Conservation (phyloP, 2,797 vertebrate genomes). For the Etheostoma nigrum region DNA sequence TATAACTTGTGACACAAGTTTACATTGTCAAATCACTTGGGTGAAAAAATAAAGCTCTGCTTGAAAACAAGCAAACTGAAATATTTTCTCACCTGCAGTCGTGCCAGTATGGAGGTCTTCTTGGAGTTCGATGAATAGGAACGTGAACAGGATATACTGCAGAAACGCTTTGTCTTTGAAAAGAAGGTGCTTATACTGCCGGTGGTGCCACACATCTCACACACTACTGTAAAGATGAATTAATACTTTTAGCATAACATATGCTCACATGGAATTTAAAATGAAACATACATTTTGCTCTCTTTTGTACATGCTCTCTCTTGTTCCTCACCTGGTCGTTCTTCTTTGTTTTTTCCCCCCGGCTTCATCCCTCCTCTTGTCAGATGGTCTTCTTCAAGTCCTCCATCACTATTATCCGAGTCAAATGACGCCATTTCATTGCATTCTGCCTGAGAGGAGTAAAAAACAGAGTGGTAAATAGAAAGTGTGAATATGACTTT, state of each 20-base stretch:
- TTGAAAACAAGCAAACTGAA: not conserved
- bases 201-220: constrained; percentile 94
- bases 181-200: constrained; percentile 89
- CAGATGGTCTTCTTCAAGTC: constrained; percentile 10
- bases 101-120: constrained; percentile 92
- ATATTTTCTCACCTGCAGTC: constrained; percentile 87
- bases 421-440: constrained; percentile 13
- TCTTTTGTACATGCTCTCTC: too few species aligned
- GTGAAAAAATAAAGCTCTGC: not conserved
- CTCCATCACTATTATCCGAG: constrained; percentile 14
- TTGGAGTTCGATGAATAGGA: constrained; percentile 97
- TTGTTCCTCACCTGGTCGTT: constrained; percentile 78
- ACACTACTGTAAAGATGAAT: constrained; percentile 84
- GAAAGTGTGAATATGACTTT: not conserved
- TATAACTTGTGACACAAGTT: too few species aligned
- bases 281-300: too few species aligned
- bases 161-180: constrained; percentile 96
- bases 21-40: not conserved
- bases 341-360: constrained; percentile 66
- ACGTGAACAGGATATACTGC: constrained; percentile 93
- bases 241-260: not conserved
- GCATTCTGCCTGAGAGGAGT: constrained; percentile 44
- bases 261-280: not conserved
- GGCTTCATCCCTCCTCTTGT: constrained; percentile 12
- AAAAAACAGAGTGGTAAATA: not conserved